Percentiles rank a stretch among this genome's conserved stretches.
Conservation (phyloP, 2,797 vertebrate genomes). For the Brotula barbata region DNA sequence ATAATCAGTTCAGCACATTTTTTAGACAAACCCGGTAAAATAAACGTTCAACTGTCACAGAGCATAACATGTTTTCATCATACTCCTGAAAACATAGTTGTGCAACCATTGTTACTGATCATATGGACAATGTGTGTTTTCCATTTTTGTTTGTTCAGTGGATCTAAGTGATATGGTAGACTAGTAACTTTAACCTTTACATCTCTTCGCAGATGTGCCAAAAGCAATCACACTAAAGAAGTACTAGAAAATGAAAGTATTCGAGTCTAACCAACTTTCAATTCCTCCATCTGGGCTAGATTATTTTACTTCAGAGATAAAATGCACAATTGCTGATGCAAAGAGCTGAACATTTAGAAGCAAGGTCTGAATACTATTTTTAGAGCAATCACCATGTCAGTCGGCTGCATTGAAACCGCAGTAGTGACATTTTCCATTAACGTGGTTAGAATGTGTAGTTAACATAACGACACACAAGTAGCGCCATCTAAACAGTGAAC, state of each 20-base stretch:
- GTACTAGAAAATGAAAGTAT: not conserved
- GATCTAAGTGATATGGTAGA: no score
- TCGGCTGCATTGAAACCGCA: conserved; percentile 7
- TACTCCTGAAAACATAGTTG: no score
- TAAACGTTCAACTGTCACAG: no score
- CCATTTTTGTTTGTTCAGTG: no score
- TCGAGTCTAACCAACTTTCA: not conserved
- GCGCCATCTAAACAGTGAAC: not conserved
- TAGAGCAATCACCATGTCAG: conserved; percentile 41
- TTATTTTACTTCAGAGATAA: not conserved
- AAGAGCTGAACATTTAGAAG: conserved; percentile 10
- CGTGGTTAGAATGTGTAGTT: not conserved
- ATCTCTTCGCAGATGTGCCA: not conserved
- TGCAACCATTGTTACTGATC: no score
- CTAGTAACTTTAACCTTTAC: conserved; percentile 6
- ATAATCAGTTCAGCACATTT: no score
- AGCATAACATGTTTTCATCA: no score
- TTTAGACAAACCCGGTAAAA: no score
- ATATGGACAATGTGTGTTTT: no score
- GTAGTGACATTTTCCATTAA: not conserved
- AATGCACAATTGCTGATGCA: not conserved
- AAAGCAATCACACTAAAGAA: conserved; percentile 13
- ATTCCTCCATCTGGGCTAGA: not conserved
- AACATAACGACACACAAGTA: not conserved
- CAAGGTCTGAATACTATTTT: conserved; percentile 47